Evolutionary conservation across 2,797 vertebrate species (phyloP), one percentile per base, ranked within the genome.

Genomic region (Nannoperca australis): DNA sequence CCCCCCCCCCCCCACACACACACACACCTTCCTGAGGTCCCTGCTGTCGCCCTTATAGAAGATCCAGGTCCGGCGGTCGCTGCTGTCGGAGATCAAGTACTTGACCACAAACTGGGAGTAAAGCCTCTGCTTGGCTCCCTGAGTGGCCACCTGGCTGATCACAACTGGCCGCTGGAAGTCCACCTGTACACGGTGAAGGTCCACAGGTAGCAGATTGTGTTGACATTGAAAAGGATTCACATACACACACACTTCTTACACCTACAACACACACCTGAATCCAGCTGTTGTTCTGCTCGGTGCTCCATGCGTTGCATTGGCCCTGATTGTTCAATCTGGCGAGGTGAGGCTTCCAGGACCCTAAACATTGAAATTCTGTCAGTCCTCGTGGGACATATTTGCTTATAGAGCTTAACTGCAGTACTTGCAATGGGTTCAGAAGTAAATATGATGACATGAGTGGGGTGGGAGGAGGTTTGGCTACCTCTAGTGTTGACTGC

Each of bases 231-330:
- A 61, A 18, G 14, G 42, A 45, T 2, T 7, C n/a, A 61, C 4
- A 45, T 3, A 18, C 32, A 4, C 8, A 59, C 49, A 78, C 14
- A 38, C 1, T 17, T 30, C 17, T 12, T 13, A 54, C 61, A 62
- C 0, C 3, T 8, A 3, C 11, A 54, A 18, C 49, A 71, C 79
- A 56, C 88, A 99, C 98, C 97, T 99, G 97, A 80, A 99, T 97
- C 96, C 97, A 97, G 75, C 95, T 80, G 20, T 44, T 66, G 44
- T 88, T 56, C 50, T 70, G 10, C 0, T 94, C 90, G 59, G 95
- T 92, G 82, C 97, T 99, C 98, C 98, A 99, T 53, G 98, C 98
- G 62, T 99, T 99, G 81, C 96, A 96, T 77, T 95, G 94, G 65
- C 97, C 97, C n/a, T 54, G 75, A 79, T 96, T 97, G 80, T 97